Evolutionary conservation across 2,113 vertebrate genomes (phyloP).

Genomic region (Corythaixoides concolor): DNA sequence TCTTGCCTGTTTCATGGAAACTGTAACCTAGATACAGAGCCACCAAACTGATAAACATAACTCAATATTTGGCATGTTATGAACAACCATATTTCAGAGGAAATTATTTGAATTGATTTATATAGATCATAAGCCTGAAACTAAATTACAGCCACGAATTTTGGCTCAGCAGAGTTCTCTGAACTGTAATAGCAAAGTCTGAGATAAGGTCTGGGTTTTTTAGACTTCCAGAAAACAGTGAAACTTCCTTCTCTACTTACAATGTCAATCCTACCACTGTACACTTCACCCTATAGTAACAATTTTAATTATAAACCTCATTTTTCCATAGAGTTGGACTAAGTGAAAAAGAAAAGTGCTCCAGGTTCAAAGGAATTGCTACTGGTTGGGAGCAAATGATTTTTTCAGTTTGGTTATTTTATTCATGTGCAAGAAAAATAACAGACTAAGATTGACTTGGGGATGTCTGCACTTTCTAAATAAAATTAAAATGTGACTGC

Average conservation of each 20-base stretch:
- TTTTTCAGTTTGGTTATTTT: background rate
- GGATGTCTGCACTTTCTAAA: background rate
- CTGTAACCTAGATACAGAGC: conserved; percentile 30
- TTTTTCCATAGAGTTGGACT: background rate
- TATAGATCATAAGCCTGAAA: conserved; percentile 17
- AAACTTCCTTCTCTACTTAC: background rate
- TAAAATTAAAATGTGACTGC: background rate
- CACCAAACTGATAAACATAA: conserved; percentile 22
- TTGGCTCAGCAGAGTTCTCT: background rate
- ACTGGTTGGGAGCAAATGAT: background rate
- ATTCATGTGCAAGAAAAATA: background rate
- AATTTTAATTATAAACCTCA: background rate
- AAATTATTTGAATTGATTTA: conserved; percentile 27
- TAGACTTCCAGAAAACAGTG: background rate
- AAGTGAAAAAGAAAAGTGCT: background rate
- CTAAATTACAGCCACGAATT: background rate
- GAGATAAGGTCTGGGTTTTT: background rate
- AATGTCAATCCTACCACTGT: background rate
- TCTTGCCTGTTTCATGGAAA: conserved; percentile 44
- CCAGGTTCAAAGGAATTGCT: background rate
- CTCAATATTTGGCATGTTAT: conserved; percentile 34
- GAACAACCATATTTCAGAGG: conserved; percentile 28
- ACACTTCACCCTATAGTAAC: background rate
- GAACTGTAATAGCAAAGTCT: background rate
- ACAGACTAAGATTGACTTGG: background rate